Evolutionary conservation across 2,888 invertebrate genomes (phyloP).

Genomic region (Drosophila helvetica): DNA sequence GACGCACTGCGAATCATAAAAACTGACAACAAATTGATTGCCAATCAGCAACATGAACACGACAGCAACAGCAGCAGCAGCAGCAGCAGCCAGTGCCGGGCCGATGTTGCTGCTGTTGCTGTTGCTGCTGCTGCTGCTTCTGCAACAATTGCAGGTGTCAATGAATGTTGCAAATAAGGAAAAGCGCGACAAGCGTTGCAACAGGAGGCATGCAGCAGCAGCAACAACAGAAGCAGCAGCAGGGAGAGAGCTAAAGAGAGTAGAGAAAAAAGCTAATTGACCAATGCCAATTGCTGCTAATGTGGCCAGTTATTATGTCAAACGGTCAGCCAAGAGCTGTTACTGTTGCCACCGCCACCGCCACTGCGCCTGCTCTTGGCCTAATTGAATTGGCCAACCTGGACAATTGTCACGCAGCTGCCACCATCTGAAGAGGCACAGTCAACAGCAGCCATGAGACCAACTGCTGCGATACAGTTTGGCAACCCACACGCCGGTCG

Average conservation of each 20-base stretch:
- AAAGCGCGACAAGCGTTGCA: conserved; percentile 71
- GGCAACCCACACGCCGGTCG: conserved; percentile 65
- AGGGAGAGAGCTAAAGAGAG: conserved; percentile 11
- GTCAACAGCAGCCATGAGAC: conserved; percentile 42
- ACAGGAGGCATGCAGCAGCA: conserved; percentile 17
- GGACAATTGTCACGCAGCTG: conserved; percentile 55
- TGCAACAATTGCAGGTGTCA: conserved; percentile 76
- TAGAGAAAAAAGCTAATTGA: conserved; percentile 72
- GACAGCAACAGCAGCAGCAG: conserved; percentile 66
- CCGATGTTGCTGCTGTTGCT: conserved; percentile 11
- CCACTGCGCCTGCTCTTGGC: conserved; percentile 7
- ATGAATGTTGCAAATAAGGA: conserved; percentile 77
- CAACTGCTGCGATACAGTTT: conserved; percentile 67
- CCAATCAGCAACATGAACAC: conserved; percentile 78
- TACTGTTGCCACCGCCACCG: conserved; percentile 37
- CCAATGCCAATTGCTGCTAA: conserved; percentile 79
- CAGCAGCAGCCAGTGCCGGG: conserved; percentile 14
- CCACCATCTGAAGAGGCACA: conserved; percentile 33
- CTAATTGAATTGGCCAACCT: conserved; percentile 51
- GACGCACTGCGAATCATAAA: conserved; percentile 79
- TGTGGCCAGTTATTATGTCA: conserved; percentile 79
- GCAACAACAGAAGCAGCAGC: too few relatives aligned
- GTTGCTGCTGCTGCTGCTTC: conserved; percentile 9
- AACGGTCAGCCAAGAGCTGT: conserved; percentile 68
- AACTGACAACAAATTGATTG: conserved; percentile 78